phyloP scores from a whole-genome alignment of 1,140 invertebrate genomes.

The Drosophila burlai region DNA sequence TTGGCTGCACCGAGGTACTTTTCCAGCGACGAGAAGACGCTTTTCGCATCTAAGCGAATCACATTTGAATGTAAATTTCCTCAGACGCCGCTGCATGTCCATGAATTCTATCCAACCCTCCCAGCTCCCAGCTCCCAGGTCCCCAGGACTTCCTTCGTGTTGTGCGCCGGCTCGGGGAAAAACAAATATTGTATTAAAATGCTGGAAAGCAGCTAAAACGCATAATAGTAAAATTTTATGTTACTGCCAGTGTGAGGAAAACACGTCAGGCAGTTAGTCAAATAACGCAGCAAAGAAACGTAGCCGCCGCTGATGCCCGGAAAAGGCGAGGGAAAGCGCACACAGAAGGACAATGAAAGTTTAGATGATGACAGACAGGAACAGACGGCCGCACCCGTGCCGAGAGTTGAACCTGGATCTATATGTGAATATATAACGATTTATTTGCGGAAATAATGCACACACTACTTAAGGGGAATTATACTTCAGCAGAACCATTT shows the following conservation, averaged over 20 bases:
- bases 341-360: slow-evolving; percentile 73
- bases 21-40: slow-evolving; percentile 41
- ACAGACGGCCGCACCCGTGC: slow-evolving; percentile 13
- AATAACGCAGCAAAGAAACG: slow-evolving; percentile 63
- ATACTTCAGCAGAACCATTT: too few relatives aligned
- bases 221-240: slow-evolving; percentile 85
- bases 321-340: slow-evolving; percentile 50
- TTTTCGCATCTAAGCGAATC: slow-evolving; percentile 79
- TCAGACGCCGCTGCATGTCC: slow-evolving; percentile 79
- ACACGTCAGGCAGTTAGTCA: slow-evolving; percentile 84
- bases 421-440: neutral
- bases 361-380: slow-evolving; percentile 59
- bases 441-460: neutral
- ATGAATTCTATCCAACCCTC: slow-evolving; percentile 74
- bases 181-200: slow-evolving; percentile 85
- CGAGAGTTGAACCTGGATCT: slow-evolving; percentile 18
- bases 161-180: slow-evolving; percentile 44
- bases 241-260: slow-evolving; percentile 83
- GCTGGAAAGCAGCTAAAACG: slow-evolving; percentile 85
- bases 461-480: neutral
- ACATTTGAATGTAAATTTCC: slow-evolving; percentile 84
- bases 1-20: slow-evolving; percentile 77
- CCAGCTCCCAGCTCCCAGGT: neutral
- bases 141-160: slow-evolving; percentile 38
- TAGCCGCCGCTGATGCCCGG: slow-evolving; percentile 20